phyloP scores from a whole-genome alignment of 2,797 vertebrate species.

The Mormyrus hasselquistii region DNA sequence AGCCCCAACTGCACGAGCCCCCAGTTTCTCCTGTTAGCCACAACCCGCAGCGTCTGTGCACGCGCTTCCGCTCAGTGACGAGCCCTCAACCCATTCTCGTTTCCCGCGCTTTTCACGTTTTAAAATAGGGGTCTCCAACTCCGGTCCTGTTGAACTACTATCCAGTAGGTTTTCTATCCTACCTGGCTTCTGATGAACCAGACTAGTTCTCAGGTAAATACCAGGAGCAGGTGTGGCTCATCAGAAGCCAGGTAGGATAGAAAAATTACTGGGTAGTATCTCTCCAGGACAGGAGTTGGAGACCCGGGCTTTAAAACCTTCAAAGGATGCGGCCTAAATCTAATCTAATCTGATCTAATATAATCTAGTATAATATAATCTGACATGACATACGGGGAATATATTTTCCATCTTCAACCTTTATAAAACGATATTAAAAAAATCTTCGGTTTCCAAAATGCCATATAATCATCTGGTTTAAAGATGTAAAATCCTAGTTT shows the following conservation, averaged over 20 bases:
- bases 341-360: background rate
- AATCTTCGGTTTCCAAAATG: background rate
- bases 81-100: background rate
- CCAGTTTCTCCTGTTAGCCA: background rate
- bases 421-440: background rate
- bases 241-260: background rate
- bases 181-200: no score
- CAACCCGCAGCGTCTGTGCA: background rate
- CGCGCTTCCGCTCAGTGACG: background rate
- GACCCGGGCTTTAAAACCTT: background rate
- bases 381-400: background rate
- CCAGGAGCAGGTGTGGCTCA: background rate
- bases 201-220: background rate
- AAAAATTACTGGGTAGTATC: background rate
- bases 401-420: background rate
- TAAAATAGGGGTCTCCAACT: background rate
- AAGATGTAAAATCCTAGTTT: background rate
- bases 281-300: background rate
- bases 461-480: background rate
- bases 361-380: background rate
- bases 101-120: background rate
- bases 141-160: no score
- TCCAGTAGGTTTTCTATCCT: no score
- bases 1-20: background rate
- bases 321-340: background rate